Percentiles rank a stretch among this genome's conserved stretches.
phyloP scores from a whole-genome alignment of 2,888 invertebrate species.

The Cryptosula pallasiana region DNA sequence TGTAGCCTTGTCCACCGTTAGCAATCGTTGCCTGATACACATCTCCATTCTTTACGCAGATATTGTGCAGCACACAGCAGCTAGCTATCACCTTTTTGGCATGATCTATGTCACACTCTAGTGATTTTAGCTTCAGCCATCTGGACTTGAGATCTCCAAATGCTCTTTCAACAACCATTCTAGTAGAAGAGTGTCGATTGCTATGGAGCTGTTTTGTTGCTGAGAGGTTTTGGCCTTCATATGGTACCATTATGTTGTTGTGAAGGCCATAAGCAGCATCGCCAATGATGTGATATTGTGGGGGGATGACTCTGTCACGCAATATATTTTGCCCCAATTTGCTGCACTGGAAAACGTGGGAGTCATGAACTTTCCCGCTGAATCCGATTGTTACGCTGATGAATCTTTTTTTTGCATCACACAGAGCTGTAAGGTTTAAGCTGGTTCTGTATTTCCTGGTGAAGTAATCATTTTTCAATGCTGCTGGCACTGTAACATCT shows the following conservation, averaged over 20 bases:
- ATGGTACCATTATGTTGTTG: not conserved
- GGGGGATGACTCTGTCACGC: not conserved
- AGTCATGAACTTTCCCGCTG: not conserved
- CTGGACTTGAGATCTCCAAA: not conserved
- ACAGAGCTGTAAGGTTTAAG: not conserved
- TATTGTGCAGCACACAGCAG: not conserved
- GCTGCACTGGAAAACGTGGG: not conserved
- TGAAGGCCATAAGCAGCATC: not conserved
- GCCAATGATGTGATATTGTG: conserved; percentile 1
- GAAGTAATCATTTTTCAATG: not conserved
- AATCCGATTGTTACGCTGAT: not conserved
- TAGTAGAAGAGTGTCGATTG: not conserved
- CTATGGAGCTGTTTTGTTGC: not conserved
- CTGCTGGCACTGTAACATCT: not conserved
- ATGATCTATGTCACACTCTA: not conserved
- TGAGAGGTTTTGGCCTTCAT: not conserved
- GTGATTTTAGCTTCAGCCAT: not conserved
- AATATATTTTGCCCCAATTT: not conserved
- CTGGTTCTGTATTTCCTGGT: not conserved
- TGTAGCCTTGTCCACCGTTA: not conserved
- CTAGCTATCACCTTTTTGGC: not conserved
- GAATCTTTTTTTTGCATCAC: not conserved
- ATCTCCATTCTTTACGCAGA: not conserved
- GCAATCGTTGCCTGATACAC: not conserved
- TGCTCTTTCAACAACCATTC: not conserved